A percentile compares a stretch with the other conserved stretches of the same genome.
Evolutionary conservation across 1,140 invertebrate genomes (phyloP).

Genomic region (Diuraphis noxia): DNA sequence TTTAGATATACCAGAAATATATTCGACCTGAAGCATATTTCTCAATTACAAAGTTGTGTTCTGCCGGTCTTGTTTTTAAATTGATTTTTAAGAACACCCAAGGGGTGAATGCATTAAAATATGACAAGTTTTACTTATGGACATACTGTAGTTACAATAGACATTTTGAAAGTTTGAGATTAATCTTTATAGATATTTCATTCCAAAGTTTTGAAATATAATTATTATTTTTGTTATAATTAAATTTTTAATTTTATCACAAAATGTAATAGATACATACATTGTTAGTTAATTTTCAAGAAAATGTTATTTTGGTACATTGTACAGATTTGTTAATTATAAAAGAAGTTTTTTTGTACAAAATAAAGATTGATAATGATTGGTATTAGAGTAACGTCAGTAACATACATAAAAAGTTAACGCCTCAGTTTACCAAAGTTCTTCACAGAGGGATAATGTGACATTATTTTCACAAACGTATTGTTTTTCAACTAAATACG

Average conservation of each 20-base stretch:
- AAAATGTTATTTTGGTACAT: neutral
- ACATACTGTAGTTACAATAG: neutral
- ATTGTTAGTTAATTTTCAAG: neutral
- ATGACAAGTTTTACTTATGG: constrained; percentile 12
- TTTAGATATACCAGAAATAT: neutral
- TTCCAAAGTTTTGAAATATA: neutral
- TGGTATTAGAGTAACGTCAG: neutral
- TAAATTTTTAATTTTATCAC: neutral
- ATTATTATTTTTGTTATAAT: neutral
- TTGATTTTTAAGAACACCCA: constrained; percentile 29
- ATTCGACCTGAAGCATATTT: neutral
- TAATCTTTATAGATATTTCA: neutral
- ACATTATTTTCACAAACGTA: neutral
- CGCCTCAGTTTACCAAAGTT: neutral
- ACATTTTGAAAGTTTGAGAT: neutral
- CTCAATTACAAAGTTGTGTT: neutral
- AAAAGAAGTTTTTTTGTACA: neutral
- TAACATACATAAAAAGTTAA: neutral
- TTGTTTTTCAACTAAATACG: neutral
- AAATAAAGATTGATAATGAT: neutral
- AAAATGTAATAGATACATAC: neutral
- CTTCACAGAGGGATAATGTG: neutral
- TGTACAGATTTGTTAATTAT: neutral
- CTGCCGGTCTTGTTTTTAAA: neutral
- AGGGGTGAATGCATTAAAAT: constrained; percentile 8